Evolutionary conservation across 1,140 invertebrate species (phyloP).

Genomic region (Drosophila equinoxialis): DNA sequence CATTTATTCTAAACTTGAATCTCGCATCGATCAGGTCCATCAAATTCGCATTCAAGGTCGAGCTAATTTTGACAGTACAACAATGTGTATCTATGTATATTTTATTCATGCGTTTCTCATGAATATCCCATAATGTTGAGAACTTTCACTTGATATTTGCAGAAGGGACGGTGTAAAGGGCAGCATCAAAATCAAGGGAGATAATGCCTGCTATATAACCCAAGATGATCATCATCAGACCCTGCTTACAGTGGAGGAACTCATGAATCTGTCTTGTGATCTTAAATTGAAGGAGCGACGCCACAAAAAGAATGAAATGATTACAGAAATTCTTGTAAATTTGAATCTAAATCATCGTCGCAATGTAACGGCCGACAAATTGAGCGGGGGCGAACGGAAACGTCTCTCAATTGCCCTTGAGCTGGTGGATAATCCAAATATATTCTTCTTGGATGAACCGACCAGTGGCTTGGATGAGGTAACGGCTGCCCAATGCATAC

Average conservation of each 20-base stretch:
- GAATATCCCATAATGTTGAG: neutral
- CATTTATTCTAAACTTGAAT: neutral
- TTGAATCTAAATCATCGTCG: constrained; percentile 86
- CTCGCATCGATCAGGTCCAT: constrained; percentile 1
- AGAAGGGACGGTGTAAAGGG: constrained; percentile 85
- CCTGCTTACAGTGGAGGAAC: constrained; percentile 91
- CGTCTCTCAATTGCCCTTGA: constrained; percentile 92
- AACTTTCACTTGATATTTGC: constrained; percentile 17
- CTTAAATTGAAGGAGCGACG: constrained; percentile 87
- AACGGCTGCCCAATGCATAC: constrained; percentile 93
- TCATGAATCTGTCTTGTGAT: constrained; percentile 92
- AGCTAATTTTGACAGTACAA: constrained; percentile 5
- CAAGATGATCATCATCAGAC: constrained; percentile 94
- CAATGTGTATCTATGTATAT: no score
- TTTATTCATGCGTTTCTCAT: no score
- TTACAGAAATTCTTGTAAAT: constrained; percentile 85
- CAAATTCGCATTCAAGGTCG: neutral
- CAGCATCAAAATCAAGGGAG: constrained; percentile 84
- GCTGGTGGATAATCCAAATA: constrained; percentile 92
- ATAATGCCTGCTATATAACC: constrained; percentile 91
- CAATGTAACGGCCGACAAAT: constrained; percentile 86
- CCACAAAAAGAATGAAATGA: constrained; percentile 76
- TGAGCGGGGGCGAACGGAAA: constrained; percentile 91
- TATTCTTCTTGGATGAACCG: constrained; percentile 88
- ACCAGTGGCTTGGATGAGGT: constrained; percentile 94